Conservation (phyloP, 2,797 vertebrate genomes). For the Synaphobranchus kaupii region DNA sequence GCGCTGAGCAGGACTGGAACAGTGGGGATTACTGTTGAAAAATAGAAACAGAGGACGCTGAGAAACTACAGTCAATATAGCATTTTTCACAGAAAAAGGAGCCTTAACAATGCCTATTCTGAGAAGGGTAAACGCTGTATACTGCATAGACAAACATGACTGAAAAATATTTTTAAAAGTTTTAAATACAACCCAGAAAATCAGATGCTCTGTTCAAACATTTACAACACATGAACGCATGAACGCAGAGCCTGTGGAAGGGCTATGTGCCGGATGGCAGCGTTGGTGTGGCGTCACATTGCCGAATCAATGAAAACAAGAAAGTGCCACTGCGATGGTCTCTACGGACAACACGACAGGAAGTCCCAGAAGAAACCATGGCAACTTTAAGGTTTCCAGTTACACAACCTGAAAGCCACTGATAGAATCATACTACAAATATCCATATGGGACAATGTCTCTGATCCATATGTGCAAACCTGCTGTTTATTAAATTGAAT, state of each 20-base stretch:
- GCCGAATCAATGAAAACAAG: background rate
- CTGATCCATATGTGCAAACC: background rate
- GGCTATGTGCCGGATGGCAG: background rate
- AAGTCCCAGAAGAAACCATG: background rate
- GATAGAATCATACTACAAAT: background rate
- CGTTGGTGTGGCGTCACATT: background rate
- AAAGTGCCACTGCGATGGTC: background rate
- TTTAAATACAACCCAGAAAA: background rate
- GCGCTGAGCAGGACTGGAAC: background rate
- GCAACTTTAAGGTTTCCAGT: background rate
- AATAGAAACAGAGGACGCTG: no score
- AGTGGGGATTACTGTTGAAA: no score
- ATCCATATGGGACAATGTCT: background rate
- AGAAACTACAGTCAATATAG: no score
- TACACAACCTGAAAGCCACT: background rate
- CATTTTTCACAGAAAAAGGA: no score
- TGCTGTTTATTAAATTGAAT: no score
- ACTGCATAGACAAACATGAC: background rate
- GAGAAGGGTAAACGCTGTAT: background rate
- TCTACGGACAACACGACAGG: background rate
- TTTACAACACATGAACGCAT: background rate
- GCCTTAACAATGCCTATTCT: no score
- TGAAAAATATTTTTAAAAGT: background rate
- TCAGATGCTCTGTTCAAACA: background rate
- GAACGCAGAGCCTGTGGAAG: background rate